Evolutionary conservation across 1,140 invertebrate species (phyloP), one percentile per base, ranked within the genome.

Genomic region (Diabrotica undecimpunctata): DNA sequence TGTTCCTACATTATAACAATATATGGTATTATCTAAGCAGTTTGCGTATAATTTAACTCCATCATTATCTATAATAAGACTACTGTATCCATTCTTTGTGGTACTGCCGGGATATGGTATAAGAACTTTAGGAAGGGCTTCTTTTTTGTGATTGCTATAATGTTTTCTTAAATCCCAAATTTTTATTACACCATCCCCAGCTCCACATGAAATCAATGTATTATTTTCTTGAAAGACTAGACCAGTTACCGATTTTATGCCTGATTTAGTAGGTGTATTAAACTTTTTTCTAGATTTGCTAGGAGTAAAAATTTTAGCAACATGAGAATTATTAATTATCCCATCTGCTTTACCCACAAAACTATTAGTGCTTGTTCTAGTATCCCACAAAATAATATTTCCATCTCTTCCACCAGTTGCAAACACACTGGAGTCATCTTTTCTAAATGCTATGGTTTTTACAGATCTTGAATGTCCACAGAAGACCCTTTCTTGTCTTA

Each of bases 141-240:
- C 86, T 54, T 84, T 83, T 73, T 87, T 89, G 65, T 87, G 84
- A 8, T 81, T 81, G 4, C 83, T 85, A 72, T 94, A 94, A 71
- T 87, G 91, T 74, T 93, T 91, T 37, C 93, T 77, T 10, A 94
- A 72, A 80, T 96, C 94, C 94, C 94, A 96, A 3, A 92, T 85
- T 79, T 95, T 94, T 7, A 96, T 90, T 51, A 87, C 80, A 1
- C 91, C 92, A 81, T 95, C 92, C 53, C 90, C 89, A 59, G 91
- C 88, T 9, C 90, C 90, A 72, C 91, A 90, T 0, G 92, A 94
- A 38, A 94, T 82, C 7, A 95, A 79, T 11, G 86, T 89, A 62
- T 85, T 80, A 58, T 90, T 86, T 76, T 93, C 87, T 79, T 92
- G 89, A 78, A 93, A 96, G 3, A 86, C 84, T 8, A 95, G 80